phyloP scores from a whole-genome alignment of 2,797 vertebrate genomes.

The Falco peregrinus region DNA sequence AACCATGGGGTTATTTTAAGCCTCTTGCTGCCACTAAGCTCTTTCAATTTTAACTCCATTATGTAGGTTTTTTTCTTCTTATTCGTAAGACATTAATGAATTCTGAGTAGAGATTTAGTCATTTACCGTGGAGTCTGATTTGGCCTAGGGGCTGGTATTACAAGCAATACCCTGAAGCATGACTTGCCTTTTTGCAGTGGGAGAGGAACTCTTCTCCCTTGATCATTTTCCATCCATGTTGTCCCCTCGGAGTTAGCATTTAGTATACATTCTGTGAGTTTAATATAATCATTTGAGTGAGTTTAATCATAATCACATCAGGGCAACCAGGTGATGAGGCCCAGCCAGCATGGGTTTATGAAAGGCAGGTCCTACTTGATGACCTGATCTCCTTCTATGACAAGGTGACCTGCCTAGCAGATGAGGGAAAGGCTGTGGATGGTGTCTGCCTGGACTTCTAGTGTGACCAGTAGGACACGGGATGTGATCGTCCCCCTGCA shows the following conservation, averaged over 20 bases:
- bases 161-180: background rate
- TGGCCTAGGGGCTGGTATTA: background rate
- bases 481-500: background rate
- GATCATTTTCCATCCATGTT: background rate
- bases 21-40: background rate
- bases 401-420: background rate
- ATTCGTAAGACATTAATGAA: slow-evolving; percentile 4
- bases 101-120: background rate
- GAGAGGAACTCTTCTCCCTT: background rate
- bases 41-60: slow-evolving; percentile 3
- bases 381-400: background rate
- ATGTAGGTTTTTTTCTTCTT: background rate
- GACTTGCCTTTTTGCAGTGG: background rate
- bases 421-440: background rate
- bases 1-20: background rate
- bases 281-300: background rate
- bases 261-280: background rate
- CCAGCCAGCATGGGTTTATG: background rate
- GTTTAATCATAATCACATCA: background rate
- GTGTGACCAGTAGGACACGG: background rate
- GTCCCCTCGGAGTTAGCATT: background rate
- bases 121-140: background rate
- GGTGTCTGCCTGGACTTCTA: background rate
- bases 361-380: background rate
- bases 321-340: background rate